phyloP scores from a whole-genome alignment of 1,140 invertebrate species.

The Battus philenor region DNA sequence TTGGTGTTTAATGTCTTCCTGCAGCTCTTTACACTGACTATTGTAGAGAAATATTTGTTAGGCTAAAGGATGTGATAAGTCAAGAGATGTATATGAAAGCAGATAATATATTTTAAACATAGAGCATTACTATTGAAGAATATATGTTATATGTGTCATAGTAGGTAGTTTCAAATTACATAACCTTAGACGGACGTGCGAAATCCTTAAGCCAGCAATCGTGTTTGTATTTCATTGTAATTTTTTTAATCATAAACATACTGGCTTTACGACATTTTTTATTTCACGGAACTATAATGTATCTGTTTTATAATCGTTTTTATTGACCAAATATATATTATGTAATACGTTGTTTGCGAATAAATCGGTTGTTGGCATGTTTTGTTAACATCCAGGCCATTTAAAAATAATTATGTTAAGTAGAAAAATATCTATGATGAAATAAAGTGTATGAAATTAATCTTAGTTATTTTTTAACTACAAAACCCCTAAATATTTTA shows the following conservation, averaged over 20 bases:
- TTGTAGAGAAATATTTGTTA: slow-evolving; percentile 58
- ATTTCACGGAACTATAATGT: no score
- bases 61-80: slow-evolving; percentile 58
- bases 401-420: slow-evolving; percentile 6
- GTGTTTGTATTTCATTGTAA: slow-evolving; percentile 3
- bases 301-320: no score
- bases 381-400: slow-evolving; percentile 2
- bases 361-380: slow-evolving; percentile 6
- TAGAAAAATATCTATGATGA: slow-evolving; percentile 1
- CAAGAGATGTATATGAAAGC: slow-evolving; percentile 50
- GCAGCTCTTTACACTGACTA: slow-evolving; percentile 74
- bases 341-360: no score
- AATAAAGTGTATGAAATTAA: neutral
- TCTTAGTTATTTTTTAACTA: neutral
- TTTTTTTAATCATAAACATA: neutral
- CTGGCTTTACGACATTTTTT: no score
- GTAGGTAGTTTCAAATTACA: slow-evolving; percentile 17
- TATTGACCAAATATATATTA: no score
- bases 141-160: slow-evolving; percentile 30
- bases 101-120: slow-evolving; percentile 51
- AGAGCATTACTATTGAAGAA: slow-evolving; percentile 46
- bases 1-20: slow-evolving; percentile 69
- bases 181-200: slow-evolving; percentile 5
- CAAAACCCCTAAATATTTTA: no score
- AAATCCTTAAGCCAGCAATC: slow-evolving; percentile 18